Conservation (phyloP, 2,797 vertebrate genomes). For the Emys orbicularis region DNA sequence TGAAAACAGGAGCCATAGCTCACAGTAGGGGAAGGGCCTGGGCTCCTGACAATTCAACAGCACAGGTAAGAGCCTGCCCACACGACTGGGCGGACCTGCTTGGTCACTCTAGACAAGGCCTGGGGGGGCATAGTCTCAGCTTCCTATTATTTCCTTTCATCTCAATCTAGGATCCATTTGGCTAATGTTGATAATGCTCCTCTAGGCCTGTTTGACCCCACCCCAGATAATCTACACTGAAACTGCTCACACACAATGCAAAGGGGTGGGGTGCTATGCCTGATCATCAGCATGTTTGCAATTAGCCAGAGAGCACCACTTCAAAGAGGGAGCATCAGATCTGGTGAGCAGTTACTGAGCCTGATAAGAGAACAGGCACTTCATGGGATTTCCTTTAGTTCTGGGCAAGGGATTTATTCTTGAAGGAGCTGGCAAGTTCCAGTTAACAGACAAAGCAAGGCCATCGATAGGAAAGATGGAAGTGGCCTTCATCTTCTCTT, state of each 20-base stretch:
- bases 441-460: not conserved
- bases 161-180: not conserved
- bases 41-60: not conserved
- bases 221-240: not conserved
- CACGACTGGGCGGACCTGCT: not conserved
- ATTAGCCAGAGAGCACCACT: not conserved
- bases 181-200: accelerated
- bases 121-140: accelerated
- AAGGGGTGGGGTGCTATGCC: not conserved
- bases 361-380: not conserved
- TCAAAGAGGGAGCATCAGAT: not conserved
- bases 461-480: not conserved
- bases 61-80: not conserved
- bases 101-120: not conserved
- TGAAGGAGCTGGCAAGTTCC: not conserved
- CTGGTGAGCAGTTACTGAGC: not conserved
- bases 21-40: not conserved
- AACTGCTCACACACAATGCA: not conserved
- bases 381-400: not conserved
- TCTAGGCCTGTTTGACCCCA: not conserved
- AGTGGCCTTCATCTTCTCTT: not conserved
- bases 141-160: not conserved
- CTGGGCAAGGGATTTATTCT: not conserved
- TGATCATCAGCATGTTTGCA: not conserved
- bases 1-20: not conserved